Conservation (phyloP, 2,888 invertebrate genomes). For the Serrognathus titanus region DNA sequence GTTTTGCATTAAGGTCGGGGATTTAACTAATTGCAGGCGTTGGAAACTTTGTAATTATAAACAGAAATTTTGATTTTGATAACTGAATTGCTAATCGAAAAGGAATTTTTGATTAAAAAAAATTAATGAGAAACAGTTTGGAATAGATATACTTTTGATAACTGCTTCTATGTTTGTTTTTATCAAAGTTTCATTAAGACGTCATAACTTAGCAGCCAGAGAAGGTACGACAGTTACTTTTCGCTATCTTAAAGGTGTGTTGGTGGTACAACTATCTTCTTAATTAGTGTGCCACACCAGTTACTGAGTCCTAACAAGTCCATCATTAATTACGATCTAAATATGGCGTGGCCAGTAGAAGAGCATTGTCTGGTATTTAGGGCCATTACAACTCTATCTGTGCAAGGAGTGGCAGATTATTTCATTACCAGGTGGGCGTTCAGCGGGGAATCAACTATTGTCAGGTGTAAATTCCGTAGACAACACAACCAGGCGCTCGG, state of each 20-base stretch:
- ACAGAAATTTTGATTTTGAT: no score
- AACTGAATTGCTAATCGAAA: no score
- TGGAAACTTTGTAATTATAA: no score
- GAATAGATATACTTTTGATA: no score
- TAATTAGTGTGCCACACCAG: constrained; percentile 13
- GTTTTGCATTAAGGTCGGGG: constrained; percentile 33
- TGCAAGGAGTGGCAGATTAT: constrained; percentile 49
- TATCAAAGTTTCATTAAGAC: no score
- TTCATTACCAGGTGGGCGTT: constrained; percentile 47
- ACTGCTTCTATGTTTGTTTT: no score
- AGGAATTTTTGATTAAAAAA: no score
- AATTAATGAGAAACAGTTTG: no score
- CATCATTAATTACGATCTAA: constrained; percentile 34
- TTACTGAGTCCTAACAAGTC: constrained; percentile 11
- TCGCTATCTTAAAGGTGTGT: not conserved
- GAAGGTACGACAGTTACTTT: not conserved
- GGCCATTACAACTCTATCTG: constrained; percentile 49
- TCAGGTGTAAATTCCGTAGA: constrained; percentile 46
- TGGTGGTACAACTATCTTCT: constrained; percentile 7
- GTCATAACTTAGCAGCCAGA: not conserved
- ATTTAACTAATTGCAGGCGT: no score
- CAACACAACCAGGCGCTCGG: constrained; percentile 14
- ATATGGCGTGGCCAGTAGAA: constrained; percentile 32
- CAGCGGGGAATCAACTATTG: constrained; percentile 44
- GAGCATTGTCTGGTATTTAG: constrained; percentile 39